Percentiles rank a stretch among this genome's conserved stretches.
phyloP scores from a whole-genome alignment of 1,140 invertebrate genomes.

The Zaprionus kolodkinae region DNA sequence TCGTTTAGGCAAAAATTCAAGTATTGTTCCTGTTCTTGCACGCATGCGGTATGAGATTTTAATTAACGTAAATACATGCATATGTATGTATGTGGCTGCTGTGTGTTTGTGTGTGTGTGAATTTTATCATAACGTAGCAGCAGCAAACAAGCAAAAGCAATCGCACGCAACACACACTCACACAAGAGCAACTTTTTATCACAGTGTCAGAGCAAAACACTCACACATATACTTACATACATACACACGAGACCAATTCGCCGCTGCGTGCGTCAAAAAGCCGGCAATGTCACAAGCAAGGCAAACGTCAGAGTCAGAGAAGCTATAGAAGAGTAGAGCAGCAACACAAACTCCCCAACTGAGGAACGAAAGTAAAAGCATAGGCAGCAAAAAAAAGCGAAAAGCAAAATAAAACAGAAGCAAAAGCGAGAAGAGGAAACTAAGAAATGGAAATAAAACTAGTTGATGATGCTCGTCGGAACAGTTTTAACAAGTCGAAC shows the following conservation, averaged over 20 bases:
- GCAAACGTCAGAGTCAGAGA: constrained; percentile 43
- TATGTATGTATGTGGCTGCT: background rate
- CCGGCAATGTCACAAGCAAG: constrained; percentile 68
- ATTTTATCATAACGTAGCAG: constrained; percentile 54
- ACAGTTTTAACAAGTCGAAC: constrained; percentile 12
- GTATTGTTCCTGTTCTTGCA: constrained; percentile 25
- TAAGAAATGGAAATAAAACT: constrained; percentile 49
- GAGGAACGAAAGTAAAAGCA: constrained; percentile 76
- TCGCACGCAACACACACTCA: background rate
- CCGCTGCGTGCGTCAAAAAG: constrained; percentile 70
- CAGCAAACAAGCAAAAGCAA: constrained; percentile 13
- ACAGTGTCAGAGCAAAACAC: constrained; percentile 55
- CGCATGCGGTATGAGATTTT: constrained; percentile 44
- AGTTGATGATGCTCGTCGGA: constrained; percentile 34
- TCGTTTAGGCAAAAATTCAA: constrained; percentile 27
- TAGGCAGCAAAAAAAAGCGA: constrained; percentile 39
- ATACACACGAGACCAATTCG: constrained; percentile 31
- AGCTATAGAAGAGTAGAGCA: constrained; percentile 15
- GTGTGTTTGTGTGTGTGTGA: constrained; percentile 23
- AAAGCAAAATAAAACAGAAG: constrained; percentile 30
- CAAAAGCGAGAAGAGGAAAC: constrained; percentile 30
- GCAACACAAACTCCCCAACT: constrained; percentile 50
- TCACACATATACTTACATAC: constrained; percentile 6
- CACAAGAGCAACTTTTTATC: constrained; percentile 57
- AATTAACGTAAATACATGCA: constrained; percentile 52